Conservation (phyloP, 2,888 invertebrate species). For the Scaptomyza reducta region DNA sequence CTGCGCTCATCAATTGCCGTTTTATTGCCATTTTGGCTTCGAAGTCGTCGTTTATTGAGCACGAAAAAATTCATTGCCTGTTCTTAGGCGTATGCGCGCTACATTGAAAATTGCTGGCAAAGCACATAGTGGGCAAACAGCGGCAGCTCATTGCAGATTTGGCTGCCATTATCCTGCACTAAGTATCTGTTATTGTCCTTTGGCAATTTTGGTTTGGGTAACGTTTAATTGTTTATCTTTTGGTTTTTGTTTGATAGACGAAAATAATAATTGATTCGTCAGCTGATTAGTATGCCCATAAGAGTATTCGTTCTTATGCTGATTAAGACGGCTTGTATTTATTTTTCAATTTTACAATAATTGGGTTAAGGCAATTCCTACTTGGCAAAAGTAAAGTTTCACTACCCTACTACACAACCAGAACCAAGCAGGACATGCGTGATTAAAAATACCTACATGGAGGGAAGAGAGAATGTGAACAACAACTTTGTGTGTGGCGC, state of each 20-base stretch:
- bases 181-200: constrained; percentile 23
- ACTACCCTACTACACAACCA: constrained; percentile 1
- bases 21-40: constrained; percentile 75
- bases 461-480: constrained; percentile 17
- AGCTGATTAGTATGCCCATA: constrained; percentile 29
- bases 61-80: constrained; percentile 60
- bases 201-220: constrained; percentile 38
- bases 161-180: constrained; percentile 28
- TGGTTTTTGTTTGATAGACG: constrained; percentile 66
- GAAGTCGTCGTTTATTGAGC: constrained; percentile 65
- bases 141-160: constrained; percentile 37
- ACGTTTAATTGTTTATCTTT: constrained; percentile 78
- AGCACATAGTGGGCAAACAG: constrained; percentile 21
- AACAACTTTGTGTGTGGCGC: constrained; percentile 14
- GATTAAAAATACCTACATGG: constrained; percentile 4
- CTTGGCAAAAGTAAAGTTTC: constrained; percentile 12
- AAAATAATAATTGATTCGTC: constrained; percentile 55
- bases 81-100: constrained; percentile 48
- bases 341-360: neutral
- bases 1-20: constrained; percentile 75
- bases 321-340: neutral
- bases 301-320: neutral
- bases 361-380: neutral
- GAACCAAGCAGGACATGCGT: constrained; percentile 16
- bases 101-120: constrained; percentile 49